Evolutionary conservation across 2,113 vertebrate species (phyloP), one percentile per base, ranked within the genome.

Genomic region (Castor canadensis): DNA sequence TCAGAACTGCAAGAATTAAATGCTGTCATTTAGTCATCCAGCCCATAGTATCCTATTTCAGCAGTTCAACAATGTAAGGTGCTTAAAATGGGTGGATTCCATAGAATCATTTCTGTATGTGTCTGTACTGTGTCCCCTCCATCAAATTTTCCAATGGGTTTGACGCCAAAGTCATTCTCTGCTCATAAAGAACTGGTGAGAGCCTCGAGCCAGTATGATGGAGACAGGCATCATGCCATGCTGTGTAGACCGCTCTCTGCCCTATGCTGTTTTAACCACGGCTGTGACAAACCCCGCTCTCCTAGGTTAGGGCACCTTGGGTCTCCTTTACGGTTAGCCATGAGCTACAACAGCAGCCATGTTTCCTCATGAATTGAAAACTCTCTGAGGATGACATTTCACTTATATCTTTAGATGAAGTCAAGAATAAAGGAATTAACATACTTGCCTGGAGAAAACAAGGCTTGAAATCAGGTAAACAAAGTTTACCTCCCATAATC

Each of bases 251-350:
- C 43, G 13, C 66, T 71, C 67, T 60, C 6, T 20, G n/a, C 9
- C 56, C 64, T 49, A 15, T 7, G 28, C 6, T 2, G 4, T 71
- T 52, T 72, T 0, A 3, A 20, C 9, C 1, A 47, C 40, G 43
- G 28, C 38, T 12, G 9, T 13, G 2, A 22, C 1, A 28, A 89
- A 81, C 72, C 19, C 45, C 13, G 43, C 64, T 73, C 17, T 30
- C 10, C 0, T 35, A 20, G 54, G 32, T 30, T 60, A 10, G 9
- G 0, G 8, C 11, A 22, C 9, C 22, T n/a, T 10, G 2, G 3
- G 6, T 19, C 45, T 54, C 4, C 22, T 30, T 20, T 35, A 40
- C 17, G n/a, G 9, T 13, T 22, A 45, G 32, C 26, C 47, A 3
- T 24, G 81, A 87, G 32, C 56, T 77, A 1, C 13, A 30, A 54